Evolutionary conservation across 2,888 invertebrate genomes (phyloP).

Genomic region (Heliconius ethilla): DNA sequence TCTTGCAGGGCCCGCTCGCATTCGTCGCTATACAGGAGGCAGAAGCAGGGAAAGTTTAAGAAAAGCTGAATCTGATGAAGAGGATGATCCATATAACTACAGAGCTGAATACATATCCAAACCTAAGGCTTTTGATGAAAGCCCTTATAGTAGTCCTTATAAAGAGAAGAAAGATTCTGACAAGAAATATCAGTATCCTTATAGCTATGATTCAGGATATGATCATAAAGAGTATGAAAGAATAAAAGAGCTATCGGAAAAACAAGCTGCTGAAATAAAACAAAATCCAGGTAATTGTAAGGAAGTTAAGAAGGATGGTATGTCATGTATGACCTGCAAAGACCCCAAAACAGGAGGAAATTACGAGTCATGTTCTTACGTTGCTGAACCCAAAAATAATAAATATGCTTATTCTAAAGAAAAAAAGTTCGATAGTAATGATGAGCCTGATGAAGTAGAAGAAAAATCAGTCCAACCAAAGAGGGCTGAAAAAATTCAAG

Average conservation of each 20-base stretch:
- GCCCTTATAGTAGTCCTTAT: constrained; percentile 73
- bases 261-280: constrained; percentile 83
- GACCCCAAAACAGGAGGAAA: constrained; percentile 88
- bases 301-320: constrained; percentile 83
- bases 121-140: constrained; percentile 78
- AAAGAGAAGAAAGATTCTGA: constrained; percentile 68
- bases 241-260: constrained; percentile 83
- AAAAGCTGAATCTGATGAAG: constrained; percentile 59
- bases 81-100: constrained; percentile 79
- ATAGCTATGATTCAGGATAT: constrained; percentile 77
- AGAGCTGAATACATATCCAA: constrained; percentile 75
- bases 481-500: constrained; percentile 65
- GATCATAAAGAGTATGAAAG: constrained; percentile 80
- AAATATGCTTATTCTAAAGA: constrained; percentile 86
- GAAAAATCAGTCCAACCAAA: constrained; percentile 66
- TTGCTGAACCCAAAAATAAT: constrained; percentile 87
- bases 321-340: constrained; percentile 88
- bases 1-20: constrained; percentile 73
- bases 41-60: constrained; percentile 68
- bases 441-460: constrained; percentile 78
- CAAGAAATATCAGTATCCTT: constrained; percentile 76
- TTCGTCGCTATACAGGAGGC: constrained; percentile 77
- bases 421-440: constrained; percentile 83
- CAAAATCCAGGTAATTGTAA: constrained; percentile 85
- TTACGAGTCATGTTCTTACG: constrained; percentile 91